phyloP scores from a whole-genome alignment of 2,113 vertebrate genomes.

The Bos indicus region DNA sequence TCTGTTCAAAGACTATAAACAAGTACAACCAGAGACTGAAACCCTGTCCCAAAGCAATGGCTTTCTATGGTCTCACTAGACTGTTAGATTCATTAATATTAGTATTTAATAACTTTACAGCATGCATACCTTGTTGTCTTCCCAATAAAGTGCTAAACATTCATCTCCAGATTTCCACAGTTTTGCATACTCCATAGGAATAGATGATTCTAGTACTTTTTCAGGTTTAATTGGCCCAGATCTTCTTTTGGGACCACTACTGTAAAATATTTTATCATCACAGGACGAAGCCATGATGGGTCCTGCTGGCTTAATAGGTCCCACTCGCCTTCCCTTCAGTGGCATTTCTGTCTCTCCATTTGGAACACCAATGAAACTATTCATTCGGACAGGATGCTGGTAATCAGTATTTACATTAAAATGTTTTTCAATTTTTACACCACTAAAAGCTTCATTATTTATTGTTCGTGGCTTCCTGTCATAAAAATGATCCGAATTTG shows the following conservation, averaged over 20 bases:
- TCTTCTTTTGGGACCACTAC: slow-evolving; percentile 87
- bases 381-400: slow-evolving; percentile 78
- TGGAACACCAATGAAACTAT: slow-evolving; percentile 82
- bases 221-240: slow-evolving; percentile 90
- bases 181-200: slow-evolving; percentile 79
- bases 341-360: slow-evolving; percentile 89
- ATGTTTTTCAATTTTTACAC: slow-evolving; percentile 82
- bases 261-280: slow-evolving; percentile 87
- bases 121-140: slow-evolving; percentile 94
- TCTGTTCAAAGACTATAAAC: background rate
- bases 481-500: slow-evolving; percentile 83
- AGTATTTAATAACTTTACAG: background rate
- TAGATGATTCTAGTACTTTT: slow-evolving; percentile 84
- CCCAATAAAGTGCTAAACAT: slow-evolving; percentile 98
- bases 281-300: slow-evolving; percentile 65
- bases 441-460: slow-evolving; percentile 78
- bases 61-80: background rate
- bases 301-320: slow-evolving; percentile 89
- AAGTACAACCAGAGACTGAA: background rate
- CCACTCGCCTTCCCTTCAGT: slow-evolving; percentile 86
- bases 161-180: slow-evolving; percentile 95
- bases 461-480: slow-evolving; percentile 84
- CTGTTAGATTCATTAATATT: background rate
- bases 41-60: background rate
- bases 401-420: slow-evolving; percentile 80